Percentiles rank a stretch among this genome's conserved stretches.
Conservation (phyloP, 1,140 invertebrate genomes). For the Ganaspis sp. region DNA sequence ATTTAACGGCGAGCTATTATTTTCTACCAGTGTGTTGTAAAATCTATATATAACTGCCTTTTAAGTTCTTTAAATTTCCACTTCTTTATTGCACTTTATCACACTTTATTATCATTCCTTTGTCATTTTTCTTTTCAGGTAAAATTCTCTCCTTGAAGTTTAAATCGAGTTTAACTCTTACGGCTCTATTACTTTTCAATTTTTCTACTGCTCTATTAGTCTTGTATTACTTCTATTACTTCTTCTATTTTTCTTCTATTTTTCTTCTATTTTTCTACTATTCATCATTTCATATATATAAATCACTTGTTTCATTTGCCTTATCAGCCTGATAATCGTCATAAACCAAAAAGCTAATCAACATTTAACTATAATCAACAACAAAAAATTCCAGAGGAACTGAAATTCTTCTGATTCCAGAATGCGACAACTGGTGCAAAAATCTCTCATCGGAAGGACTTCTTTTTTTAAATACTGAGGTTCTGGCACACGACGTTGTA, state of each 20-base stretch:
- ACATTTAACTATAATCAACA: no score
- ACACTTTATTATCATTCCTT: neutral
- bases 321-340: no score
- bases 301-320: no score
- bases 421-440: neutral
- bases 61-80: neutral
- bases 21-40: neutral
- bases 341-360: no score
- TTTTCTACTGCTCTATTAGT: no score
- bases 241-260: no score
- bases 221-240: no score
- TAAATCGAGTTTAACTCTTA: neutral
- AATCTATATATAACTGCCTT: neutral
- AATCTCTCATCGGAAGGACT: neutral
- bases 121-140: neutral
- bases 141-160: neutral
- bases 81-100: neutral
- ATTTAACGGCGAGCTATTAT: neutral
- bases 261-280: no score
- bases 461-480: neutral
- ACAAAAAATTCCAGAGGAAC: no score
- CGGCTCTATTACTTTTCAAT: neutral
- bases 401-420: neutral
- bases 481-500: conserved; percentile 9
- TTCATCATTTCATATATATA: no score